Evolutionary conservation across 2,113 vertebrate species (phyloP), one percentile per base, ranked within the genome.

Genomic region (Glaucomys volans): DNA sequence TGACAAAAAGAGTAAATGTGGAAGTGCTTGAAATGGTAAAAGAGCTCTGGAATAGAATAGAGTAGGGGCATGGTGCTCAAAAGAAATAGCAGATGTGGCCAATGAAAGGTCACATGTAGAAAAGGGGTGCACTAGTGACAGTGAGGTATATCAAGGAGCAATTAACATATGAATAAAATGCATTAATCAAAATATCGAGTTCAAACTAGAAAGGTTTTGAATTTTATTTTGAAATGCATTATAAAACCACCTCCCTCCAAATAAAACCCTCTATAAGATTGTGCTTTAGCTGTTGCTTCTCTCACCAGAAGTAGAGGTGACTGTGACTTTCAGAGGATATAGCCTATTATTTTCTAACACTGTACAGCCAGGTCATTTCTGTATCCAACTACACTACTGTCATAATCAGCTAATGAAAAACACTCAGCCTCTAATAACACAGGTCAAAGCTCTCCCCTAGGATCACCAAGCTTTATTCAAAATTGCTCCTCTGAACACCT

Each of bases 161-260:
- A 91, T 95, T 75, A 93, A 82, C 54, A 87, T 81, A 92, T 94
- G 80, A 92, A 95, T 86, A 82, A 83, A 95, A 90, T 28, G 35
- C n/a, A 86, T 92, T 86, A 54, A 91, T 67, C 37, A 71, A 37
- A 90, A 93, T 80, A 66, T 88, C 71, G n/a, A 90, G 74, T 75
- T 96, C 72, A 71, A 72, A 91, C 32, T 64, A 84, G 77, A 75
- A 81, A 54, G 57, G 24, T 57, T 89, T 75, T 90, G 50, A 67
- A 90, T 87, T 69, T 42, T 85, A 88, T 69, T 92, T 94, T 79
- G 40, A 95, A 97, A 87, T 92, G 81, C 40, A 30, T 94, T 95
- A 35, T 67, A 91, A 87, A 92, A 59, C 26, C 90, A 91, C 50
- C 76, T 87, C n/a, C 37, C 6, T 93, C 64, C 67, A 94, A 95